Evolutionary conservation across 2,797 vertebrate species (phyloP).

Genomic region (Pangasius larnaudii): DNA sequence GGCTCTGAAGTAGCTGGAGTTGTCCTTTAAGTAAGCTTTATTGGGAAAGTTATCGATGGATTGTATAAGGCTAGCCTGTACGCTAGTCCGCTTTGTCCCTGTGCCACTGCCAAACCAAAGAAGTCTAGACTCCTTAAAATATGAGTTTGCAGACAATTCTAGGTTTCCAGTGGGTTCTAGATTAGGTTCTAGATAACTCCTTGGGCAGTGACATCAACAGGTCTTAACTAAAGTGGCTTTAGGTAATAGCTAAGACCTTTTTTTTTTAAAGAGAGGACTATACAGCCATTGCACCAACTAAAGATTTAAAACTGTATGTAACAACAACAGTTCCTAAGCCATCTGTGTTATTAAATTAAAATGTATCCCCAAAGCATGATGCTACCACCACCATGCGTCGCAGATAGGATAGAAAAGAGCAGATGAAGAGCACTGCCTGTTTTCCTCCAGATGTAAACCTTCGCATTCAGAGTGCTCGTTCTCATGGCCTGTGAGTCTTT

Average conservation of each 20-base stretch:
- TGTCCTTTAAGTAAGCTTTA: conserved; percentile 13
- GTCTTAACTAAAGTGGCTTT: background rate
- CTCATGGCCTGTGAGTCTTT: background rate
- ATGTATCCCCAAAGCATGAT: background rate
- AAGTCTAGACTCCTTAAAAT: conserved; percentile 11
- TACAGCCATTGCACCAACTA: background rate
- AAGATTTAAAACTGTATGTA: background rate
- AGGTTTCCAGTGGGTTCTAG: no score
- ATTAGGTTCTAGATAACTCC: background rate
- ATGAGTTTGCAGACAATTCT: background rate
- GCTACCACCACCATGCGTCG: background rate
- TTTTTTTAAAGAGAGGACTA: background rate
- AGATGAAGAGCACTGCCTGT: background rate
- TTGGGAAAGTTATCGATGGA: background rate
- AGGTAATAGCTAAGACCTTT: background rate
- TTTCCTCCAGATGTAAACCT: background rate
- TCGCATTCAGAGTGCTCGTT: background rate
- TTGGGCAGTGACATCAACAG: background rate
- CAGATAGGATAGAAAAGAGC: background rate
- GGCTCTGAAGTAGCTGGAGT: background rate
- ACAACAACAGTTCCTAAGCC: background rate
- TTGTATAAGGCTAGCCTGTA: background rate
- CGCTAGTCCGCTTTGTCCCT: conserved; percentile 18
- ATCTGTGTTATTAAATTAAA: background rate
- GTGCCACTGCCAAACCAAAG: background rate